Base-by-base conservation (phyloP, 2,797 vertebrate species). In the Arnoldichthys spilopterus region DNA sequence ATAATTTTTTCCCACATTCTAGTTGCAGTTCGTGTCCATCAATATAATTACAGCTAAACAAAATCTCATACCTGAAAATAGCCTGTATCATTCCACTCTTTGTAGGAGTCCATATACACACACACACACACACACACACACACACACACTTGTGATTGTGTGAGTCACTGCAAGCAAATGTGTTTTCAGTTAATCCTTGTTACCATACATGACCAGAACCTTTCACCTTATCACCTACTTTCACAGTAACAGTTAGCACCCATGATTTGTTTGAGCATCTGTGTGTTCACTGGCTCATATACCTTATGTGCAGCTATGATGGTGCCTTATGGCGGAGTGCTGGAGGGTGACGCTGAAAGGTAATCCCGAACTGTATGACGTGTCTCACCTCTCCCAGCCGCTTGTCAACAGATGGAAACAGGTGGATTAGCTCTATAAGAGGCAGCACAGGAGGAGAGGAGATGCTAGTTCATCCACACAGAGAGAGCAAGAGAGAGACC, bases 361-460 rank as follows among this genome's bases (percentile, higher is more conserved):
- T 94, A 93, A 94, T 93, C 92, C 87, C 74, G 7, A 64, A 62
- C 61, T 15, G 74, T 58, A 85, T 89, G 89, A 90, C 79, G 56
- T 82, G 76, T 85, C 83, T 66, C 76, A 62, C 78, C 69, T 82
- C 37, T 74, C 30, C 79, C 78, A 86, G 87, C 83, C 84, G 90
- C 89, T 74, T 79, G 82, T 89, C 90, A 90, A 88, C 93, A 94
- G 92, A 93, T 93, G 92, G 91, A 89, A 89, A 88, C 85, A 82
- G 83, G 85, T 87, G 92, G 93, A 93, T 94, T 93, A 94, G 90
- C 86, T 62, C 85, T 93, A 91, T 93, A 93, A 92, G 92, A 90
- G 81, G 70, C 20, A 3, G 74, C 74, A 80, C 81, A 62, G 43
- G 70, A 72, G 73, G 68, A 79, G 26, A 66, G 26, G 80, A 83